Base-by-base conservation (phyloP, 2,888 invertebrate species). In the Hyposoter dolosus region DNA sequence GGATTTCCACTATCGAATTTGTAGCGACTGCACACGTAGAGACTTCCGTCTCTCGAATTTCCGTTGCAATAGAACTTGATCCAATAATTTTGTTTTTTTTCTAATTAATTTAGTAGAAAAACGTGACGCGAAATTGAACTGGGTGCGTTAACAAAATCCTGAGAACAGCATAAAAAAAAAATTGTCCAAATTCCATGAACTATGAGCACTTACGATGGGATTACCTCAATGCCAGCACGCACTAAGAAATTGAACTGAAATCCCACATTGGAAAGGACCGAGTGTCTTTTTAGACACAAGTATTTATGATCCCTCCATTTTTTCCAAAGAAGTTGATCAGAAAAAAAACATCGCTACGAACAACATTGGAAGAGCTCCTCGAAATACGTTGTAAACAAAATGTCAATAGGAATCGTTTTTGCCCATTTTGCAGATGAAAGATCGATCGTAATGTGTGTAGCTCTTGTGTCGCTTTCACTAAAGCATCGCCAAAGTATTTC, bases 381-480 rank as follows among this genome's bases (percentile, higher is more conserved):
- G n/a, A 17, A n/a, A 53, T 9, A 19, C n/a, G n/a, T 53, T 19
- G 53, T 19, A 56, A 56, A 56, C 19, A 53, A 53, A 53, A 0
- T 19, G 17, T 19, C 2, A 53, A 19, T 9, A 56, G 56, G 56
- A 10, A 56, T 23, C 23, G 23, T 56, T 56, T 56, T 17, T 19
- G 23, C 23, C 19, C n/a, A 23, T 23, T 56, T 56, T 53, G 9
- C 19, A 15, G 19, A 6, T 53, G 53, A 7, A 53, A 19, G 15
- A 60, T 40, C 12, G 23, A 45, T 75, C n/a, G 43, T 75, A 75
- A n/a, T 10, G 28, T 75, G 23, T 43, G 60, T 60, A 74, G 43
- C 53, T 53, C 32, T 19, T 10, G 10, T 3, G 53, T 43, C 35
- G 74, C 1, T 43, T 43, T 19, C 12, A 23, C 68, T 47, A 17